Evolutionary conservation across 2,888 invertebrate species (phyloP).

Genomic region (Schrankia costaestrigalis): DNA sequence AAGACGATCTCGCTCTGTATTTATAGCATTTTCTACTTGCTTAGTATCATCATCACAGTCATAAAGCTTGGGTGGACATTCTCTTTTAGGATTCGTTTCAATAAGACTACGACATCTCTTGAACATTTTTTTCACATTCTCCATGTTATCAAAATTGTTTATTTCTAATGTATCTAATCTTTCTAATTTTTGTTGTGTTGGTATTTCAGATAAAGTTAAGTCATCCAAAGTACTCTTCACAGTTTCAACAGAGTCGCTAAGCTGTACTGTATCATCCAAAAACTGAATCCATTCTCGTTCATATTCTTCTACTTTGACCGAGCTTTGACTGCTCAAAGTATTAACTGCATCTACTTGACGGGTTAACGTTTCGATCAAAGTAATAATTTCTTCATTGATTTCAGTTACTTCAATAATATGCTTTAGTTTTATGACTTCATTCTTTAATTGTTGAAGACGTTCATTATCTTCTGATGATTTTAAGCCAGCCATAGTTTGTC

Average conservation of each 20-base stretch:
- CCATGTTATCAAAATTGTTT: conserved; percentile 82
- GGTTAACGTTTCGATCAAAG: conserved; percentile 82
- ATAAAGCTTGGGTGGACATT: conserved; percentile 85
- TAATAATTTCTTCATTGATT: conserved; percentile 84
- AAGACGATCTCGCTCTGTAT: conserved; percentile 87
- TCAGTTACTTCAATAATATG: conserved; percentile 84
- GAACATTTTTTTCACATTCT: conserved; percentile 82
- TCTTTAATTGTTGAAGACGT: conserved; percentile 66
- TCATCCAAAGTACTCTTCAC: conserved; percentile 77
- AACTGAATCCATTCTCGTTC: conserved; percentile 87
- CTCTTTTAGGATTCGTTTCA: conserved; percentile 85
- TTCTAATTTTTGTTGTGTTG: conserved; percentile 84
- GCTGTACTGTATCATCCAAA: conserved; percentile 81
- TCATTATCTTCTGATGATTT: conserved; percentile 50
- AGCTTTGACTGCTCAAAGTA: conserved; percentile 77
- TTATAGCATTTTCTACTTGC: conserved; percentile 85
- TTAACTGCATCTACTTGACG: conserved; percentile 86
- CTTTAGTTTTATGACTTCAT: conserved; percentile 81
- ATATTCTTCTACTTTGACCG: conserved; percentile 73
- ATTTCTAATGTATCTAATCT: conserved; percentile 86
- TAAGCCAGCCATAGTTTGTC: conserved; percentile 47
- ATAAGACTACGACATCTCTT: conserved; percentile 82
- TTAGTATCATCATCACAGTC: conserved; percentile 84
- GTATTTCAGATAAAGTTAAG: conserved; percentile 82
- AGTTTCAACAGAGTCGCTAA: conserved; percentile 74